These are phyloP conservation scores for Gobionotothen gibberifrons DNA, from an alignment of 2,797 vertebrate species.

Conservation along the genomic window DNA sequence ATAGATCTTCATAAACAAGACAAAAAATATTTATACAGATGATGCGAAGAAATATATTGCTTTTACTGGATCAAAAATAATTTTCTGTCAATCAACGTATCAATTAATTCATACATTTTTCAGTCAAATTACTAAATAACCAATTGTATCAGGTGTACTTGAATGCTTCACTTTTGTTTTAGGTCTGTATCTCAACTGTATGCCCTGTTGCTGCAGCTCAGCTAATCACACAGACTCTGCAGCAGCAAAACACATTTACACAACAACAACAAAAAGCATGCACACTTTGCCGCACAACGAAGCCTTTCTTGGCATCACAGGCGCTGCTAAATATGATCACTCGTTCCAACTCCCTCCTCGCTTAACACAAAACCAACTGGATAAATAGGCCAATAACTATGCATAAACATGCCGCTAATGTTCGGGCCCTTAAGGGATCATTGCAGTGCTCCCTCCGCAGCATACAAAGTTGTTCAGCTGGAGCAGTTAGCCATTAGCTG, in stretches of 20 bases:
- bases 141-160: not conserved
- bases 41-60: not conserved
- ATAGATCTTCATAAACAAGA: not conserved
- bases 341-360: conserved; percentile 61
- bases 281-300: not conserved
- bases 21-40: not conserved
- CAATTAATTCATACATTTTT: not conserved
- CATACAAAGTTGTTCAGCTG: conserved; percentile 64
- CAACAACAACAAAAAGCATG: not conserved
- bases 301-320: conserved; percentile 31
- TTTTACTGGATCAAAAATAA: not conserved
- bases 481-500: conserved; percentile 52
- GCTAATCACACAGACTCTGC: not conserved
- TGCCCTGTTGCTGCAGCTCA: not conserved
- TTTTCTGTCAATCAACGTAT: not conserved
- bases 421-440: conserved; percentile 69
- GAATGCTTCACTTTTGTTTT: not conserved
- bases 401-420: conserved; percentile 80
- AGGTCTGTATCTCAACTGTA: not conserved
- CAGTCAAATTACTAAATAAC: not conserved
- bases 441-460: conserved; percentile 48
- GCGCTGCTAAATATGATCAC: conserved; percentile 44
- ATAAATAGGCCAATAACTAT: conserved; percentile 78
- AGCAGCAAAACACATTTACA: conserved; percentile 1
- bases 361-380: conserved; percentile 72